A percentile compares a stretch with the other conserved stretches of the same genome.
phyloP scores from a whole-genome alignment of 2,113 vertebrate genomes.

The Megaceryle maxima region DNA sequence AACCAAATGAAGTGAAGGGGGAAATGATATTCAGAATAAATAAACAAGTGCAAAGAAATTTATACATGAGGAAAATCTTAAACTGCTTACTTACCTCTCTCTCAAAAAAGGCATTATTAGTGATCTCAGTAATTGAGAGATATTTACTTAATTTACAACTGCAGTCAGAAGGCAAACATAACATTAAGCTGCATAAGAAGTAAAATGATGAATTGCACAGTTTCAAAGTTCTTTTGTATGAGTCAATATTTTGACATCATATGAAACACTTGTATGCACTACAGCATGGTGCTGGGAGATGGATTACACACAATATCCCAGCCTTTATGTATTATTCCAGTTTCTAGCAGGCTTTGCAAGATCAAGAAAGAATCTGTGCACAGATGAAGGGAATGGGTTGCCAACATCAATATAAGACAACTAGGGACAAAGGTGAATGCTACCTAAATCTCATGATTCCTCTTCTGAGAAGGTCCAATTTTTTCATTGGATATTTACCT shows the following conservation, averaged over 20 bases:
- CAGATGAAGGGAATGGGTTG: background rate
- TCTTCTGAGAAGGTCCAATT: background rate
- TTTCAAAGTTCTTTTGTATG: slow-evolving; percentile 9
- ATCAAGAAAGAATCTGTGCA: background rate
- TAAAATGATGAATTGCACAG: background rate
- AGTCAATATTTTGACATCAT: background rate
- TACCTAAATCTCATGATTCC: background rate
- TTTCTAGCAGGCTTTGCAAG: background rate
- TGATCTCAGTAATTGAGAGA: slow-evolving; percentile 12
- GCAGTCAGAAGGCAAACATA: slow-evolving; percentile 11
- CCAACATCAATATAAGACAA: background rate
- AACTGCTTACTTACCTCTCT: background rate
- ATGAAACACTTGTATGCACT: background rate
- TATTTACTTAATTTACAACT: slow-evolving; percentile 32
- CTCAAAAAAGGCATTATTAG: background rate
- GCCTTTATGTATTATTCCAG: background rate
- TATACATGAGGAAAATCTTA: background rate
- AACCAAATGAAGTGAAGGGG: background rate
- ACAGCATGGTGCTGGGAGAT: background rate
- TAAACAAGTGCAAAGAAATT: background rate
- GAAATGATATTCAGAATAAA: background rate
- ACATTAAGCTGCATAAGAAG: background rate
- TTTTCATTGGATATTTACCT: background rate
- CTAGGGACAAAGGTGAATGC: background rate
- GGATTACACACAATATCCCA: background rate